Conservation (phyloP, 2,888 invertebrate species). For the Halictus quadricinctus region DNA sequence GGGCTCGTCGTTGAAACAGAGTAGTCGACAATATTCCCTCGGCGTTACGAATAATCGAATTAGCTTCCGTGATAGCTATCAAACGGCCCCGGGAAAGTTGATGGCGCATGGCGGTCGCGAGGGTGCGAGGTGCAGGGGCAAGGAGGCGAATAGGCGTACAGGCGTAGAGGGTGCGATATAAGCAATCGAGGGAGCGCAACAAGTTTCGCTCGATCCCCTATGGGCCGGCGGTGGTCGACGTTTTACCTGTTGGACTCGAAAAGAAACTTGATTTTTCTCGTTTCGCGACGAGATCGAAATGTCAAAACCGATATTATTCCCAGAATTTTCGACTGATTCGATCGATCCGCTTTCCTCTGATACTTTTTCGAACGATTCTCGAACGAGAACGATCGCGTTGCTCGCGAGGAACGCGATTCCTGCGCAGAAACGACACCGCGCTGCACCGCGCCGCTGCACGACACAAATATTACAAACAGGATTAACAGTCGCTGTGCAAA, state of each 20-base stretch:
- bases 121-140: not conserved
- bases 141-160: too few species aligned
- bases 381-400: not conserved
- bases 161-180: not conserved
- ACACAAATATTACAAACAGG: slow-evolving; percentile 33
- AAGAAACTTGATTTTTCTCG: not conserved
- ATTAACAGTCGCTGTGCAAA: slow-evolving; percentile 51
- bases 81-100: slow-evolving; percentile 6
- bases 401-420: slow-evolving; percentile 2
- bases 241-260: not conserved
- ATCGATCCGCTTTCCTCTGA: not conserved
- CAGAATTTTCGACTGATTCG: not conserved
- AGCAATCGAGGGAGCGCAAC: slow-evolving; percentile 38
- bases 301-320: not conserved
- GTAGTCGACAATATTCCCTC: slow-evolving; percentile 8
- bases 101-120: not conserved
- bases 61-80: slow-evolving; percentile 1
- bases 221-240: not conserved
- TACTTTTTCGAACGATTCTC: not conserved
- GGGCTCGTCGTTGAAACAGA: not conserved
- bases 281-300: not conserved
- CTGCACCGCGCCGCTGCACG: not conserved
- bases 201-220: slow-evolving; percentile 33
- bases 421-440: not conserved
- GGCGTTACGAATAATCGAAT: not conserved